Percentiles rank a stretch among this genome's conserved stretches.
phyloP scores from a whole-genome alignment of 2,797 vertebrate genomes.

The Amblyraja radiata region DNA sequence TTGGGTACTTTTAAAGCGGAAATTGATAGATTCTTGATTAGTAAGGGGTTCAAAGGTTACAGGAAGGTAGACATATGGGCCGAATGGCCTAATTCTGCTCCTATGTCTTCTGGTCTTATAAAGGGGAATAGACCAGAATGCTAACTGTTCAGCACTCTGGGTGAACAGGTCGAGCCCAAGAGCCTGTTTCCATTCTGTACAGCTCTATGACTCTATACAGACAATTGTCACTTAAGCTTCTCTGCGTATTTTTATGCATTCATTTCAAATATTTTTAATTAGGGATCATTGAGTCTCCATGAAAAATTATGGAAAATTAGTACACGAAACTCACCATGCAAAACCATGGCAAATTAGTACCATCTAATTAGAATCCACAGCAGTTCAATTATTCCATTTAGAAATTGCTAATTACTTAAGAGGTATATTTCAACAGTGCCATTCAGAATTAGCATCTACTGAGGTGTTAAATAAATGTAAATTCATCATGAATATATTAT shows the following conservation, averaged over 20 bases:
- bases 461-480: not conserved
- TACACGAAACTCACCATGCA: not conserved
- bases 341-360: not conserved
- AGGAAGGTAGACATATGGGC: no score
- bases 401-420: conserved; percentile 2
- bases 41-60: no score
- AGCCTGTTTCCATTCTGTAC: no score
- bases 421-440: not conserved
- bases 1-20: no score
- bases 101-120: no score
- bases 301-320: not conserved
- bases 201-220: not conserved
- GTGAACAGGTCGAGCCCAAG: no score
- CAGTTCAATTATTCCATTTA: not conserved
- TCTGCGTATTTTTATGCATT: not conserved
- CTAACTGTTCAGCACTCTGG: no score
- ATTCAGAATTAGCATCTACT: not conserved
- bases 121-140: no score
- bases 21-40: no score
- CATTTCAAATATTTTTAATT: not conserved
- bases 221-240: not conserved
- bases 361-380: not conserved
- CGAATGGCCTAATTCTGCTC: no score
- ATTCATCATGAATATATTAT: not conserved
- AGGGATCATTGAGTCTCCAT: not conserved